These are phyloP conservation scores for Allobates femoralis DNA, from an alignment of 2,797 vertebrate species.

Conservation along the genomic window DNA sequence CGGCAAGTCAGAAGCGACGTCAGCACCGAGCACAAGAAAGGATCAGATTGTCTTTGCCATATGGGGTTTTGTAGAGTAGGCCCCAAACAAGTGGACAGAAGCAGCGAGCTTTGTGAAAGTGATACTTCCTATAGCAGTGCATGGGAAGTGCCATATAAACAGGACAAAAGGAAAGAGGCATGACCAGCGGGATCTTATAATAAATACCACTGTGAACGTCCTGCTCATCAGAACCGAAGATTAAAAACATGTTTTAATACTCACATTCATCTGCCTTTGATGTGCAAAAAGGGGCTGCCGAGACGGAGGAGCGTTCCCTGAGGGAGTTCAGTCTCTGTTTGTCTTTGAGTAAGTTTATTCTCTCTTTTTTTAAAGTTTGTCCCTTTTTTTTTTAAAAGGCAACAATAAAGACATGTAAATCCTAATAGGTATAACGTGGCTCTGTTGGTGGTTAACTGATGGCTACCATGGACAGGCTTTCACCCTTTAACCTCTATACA, in stretches of 20 bases:
- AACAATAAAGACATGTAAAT: neutral
- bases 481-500: too few species aligned
- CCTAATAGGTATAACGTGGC: neutral
- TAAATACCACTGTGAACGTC: conserved; percentile 75
- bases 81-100: conserved; percentile 69
- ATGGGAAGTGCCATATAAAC: conserved; percentile 72
- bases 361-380: conserved; percentile 23
- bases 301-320: conserved; percentile 20
- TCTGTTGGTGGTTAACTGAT: too few species aligned
- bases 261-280: conserved; percentile 74
- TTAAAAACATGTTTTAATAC: conserved; percentile 78
- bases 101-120: conserved; percentile 71
- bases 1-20: conserved; percentile 40
- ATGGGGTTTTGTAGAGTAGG: conserved; percentile 63
- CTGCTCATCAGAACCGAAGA: conserved; percentile 76
- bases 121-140: conserved; percentile 71
- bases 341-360: conserved; percentile 15
- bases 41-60: conserved; percentile 67
- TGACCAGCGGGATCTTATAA: conserved; percentile 72
- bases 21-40: conserved; percentile 68
- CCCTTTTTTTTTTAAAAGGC: neutral
- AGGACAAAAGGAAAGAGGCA: conserved; percentile 75
- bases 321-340: conserved; percentile 48
- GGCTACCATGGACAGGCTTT: too few species aligned
- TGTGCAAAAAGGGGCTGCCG: conserved; percentile 70